These are phyloP conservation scores for Diplolepis rosae DNA, from an alignment of 2,888 invertebrate species.

Conservation along the genomic window DNA sequence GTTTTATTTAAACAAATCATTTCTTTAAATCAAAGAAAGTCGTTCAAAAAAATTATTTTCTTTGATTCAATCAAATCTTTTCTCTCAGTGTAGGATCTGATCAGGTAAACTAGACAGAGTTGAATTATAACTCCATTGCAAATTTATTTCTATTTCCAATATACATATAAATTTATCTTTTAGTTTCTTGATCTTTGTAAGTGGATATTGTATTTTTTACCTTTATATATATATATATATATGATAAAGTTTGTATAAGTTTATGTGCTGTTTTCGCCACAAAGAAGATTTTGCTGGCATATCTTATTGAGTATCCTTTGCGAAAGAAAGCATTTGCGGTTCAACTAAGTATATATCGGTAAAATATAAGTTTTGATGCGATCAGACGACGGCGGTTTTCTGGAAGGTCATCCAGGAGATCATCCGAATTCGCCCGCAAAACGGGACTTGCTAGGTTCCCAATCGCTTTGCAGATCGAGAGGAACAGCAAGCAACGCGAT, in stretches of 20 bases:
- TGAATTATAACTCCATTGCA: no score
- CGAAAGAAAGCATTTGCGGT: constrained; percentile 3
- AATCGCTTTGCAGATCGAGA: constrained; percentile 3
- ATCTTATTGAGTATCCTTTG: constrained; percentile 11
- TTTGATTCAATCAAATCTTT: no score
- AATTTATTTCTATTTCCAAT: no score
- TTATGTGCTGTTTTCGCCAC: not conserved
- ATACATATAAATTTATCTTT: no score
- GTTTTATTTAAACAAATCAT: no score
- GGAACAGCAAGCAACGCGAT: not conserved
- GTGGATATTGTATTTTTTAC: no score
- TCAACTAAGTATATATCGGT: constrained; percentile 10
- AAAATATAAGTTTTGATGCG: constrained; percentile 29
- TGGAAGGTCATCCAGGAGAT: constrained; percentile 29
- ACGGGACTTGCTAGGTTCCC: constrained; percentile 23
- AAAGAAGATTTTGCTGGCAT: not conserved
- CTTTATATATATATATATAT: not conserved
- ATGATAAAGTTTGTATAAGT: not conserved
- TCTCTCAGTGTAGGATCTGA: no score
- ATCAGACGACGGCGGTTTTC: constrained; percentile 22
- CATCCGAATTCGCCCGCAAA: constrained; percentile 29
- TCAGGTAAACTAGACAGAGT: no score
- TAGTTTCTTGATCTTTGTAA: no score
- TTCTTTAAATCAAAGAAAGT: no score
- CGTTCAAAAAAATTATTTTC: no score